phyloP scores from a whole-genome alignment of 2,888 invertebrate species.

The Cordilura impudica region DNA sequence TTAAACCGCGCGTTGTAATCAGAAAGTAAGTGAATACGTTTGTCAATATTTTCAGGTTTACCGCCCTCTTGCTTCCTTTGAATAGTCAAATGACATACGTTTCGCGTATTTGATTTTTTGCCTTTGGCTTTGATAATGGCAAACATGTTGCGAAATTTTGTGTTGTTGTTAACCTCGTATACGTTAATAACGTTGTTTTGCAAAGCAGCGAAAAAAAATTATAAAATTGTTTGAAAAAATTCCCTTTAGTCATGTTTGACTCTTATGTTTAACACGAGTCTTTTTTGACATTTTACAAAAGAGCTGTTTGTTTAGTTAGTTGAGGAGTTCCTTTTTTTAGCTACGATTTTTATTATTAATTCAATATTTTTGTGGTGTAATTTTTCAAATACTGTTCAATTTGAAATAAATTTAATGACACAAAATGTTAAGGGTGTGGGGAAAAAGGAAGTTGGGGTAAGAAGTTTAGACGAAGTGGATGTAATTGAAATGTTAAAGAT shows the following conservation, averaged over 20 bases:
- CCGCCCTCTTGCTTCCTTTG: constrained; percentile 53
- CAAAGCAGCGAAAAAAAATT: constrained; percentile 39
- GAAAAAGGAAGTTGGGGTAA: neutral
- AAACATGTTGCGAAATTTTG: constrained; percentile 76
- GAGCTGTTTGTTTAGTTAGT: constrained; percentile 40
- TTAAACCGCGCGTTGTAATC: constrained; percentile 77
- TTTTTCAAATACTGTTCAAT: constrained; percentile 76
- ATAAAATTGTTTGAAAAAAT: constrained; percentile 8
- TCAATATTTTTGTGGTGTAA: constrained; percentile 67
- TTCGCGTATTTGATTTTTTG: constrained; percentile 63
- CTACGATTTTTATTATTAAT: constrained; percentile 59
- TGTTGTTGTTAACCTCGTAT: constrained; percentile 28
- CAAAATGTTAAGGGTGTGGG: neutral
- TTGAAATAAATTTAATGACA: constrained; percentile 61
- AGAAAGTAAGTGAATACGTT: constrained; percentile 57
- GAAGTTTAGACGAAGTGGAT: neutral
- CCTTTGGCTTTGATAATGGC: constrained; percentile 68
- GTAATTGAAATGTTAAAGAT: constrained; percentile 11
- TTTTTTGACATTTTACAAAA: constrained; percentile 60
- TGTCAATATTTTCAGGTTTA: neutral
- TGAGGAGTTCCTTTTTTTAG: constrained; percentile 16
- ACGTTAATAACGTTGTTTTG: constrained; percentile 56
- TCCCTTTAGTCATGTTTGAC: constrained; percentile 58
- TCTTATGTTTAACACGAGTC: constrained; percentile 61
- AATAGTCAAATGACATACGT: constrained; percentile 55